These are phyloP conservation scores for Oceanodroma leucorhoa DNA, from an alignment of 2,797 vertebrate genomes.

Conservation along the genomic window DNA sequence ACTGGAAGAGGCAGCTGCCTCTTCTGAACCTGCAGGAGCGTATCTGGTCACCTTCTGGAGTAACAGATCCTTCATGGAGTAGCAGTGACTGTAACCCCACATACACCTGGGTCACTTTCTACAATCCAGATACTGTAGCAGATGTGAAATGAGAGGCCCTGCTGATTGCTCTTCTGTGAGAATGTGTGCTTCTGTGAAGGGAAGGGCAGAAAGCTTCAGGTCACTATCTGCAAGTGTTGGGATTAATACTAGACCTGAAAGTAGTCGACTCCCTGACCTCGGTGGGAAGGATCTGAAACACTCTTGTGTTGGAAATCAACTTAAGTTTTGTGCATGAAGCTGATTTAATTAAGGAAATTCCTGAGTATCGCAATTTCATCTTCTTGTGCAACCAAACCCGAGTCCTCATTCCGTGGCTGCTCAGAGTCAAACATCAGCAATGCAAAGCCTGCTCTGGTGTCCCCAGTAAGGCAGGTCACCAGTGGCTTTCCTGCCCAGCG, in stretches of 20 bases:
- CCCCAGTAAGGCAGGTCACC: background rate
- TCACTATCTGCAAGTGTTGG: background rate
- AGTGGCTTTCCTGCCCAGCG: background rate
- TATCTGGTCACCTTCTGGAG: background rate
- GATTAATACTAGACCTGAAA: background rate
- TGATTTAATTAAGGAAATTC: background rate
- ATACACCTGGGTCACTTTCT: background rate
- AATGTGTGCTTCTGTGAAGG: background rate
- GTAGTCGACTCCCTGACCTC: background rate
- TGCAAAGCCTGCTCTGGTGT: background rate
- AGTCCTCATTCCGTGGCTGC: background rate
- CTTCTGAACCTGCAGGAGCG: background rate
- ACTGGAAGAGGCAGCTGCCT: background rate
- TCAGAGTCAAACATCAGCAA: background rate
- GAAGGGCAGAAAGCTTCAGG: background rate
- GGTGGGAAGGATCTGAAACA: background rate
- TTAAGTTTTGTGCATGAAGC: background rate
- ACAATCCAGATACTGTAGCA: background rate
- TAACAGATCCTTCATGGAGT: background rate
- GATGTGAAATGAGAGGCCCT: background rate
- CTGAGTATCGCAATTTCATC: background rate
- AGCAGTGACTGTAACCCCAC: background rate
- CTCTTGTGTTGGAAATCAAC: background rate
- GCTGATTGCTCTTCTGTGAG: background rate
- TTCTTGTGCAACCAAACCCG: accelerated